Percentiles rank a stretch among this genome's conserved stretches.
These are phyloP conservation scores for Hedya salicella DNA, from an alignment of 2,888 invertebrate genomes.

Conservation along the genomic window DNA sequence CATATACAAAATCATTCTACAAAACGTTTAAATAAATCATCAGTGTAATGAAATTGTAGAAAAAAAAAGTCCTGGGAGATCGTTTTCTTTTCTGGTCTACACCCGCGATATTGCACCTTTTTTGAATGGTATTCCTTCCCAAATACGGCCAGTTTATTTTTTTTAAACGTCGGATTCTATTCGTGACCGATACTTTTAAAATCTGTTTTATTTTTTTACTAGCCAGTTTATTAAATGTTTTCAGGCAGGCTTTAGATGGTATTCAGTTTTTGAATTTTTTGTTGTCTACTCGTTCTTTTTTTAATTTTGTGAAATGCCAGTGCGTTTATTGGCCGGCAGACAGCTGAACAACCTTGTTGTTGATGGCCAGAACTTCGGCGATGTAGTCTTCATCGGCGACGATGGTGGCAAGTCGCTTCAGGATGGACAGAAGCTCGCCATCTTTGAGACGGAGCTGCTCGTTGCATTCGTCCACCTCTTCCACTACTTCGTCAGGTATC, in stretches of 20 bases:
- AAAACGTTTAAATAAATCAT: neutral
- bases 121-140: neutral
- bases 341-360: conserved; percentile 87
- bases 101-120: neutral
- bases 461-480: conserved; percentile 88
- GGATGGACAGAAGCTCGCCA: conserved; percentile 86
- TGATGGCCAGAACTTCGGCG: conserved; percentile 89
- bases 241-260: neutral
- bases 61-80: no score
- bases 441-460: conserved; percentile 89
- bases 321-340: conserved; percentile 68
- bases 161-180: neutral
- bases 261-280: neutral
- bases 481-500: conserved; percentile 88
- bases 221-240: neutral
- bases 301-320: no score
- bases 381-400: conserved; percentile 91
- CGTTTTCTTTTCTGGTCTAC: neutral
- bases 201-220: neutral
- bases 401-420: conserved; percentile 88
- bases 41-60: neutral
- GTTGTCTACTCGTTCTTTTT: conserved; percentile 12
- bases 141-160: neutral
- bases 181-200: neutral
- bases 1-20: neutral